Conservation (phyloP, 2,888 invertebrate genomes). For the Diarsia dahlii region DNA sequence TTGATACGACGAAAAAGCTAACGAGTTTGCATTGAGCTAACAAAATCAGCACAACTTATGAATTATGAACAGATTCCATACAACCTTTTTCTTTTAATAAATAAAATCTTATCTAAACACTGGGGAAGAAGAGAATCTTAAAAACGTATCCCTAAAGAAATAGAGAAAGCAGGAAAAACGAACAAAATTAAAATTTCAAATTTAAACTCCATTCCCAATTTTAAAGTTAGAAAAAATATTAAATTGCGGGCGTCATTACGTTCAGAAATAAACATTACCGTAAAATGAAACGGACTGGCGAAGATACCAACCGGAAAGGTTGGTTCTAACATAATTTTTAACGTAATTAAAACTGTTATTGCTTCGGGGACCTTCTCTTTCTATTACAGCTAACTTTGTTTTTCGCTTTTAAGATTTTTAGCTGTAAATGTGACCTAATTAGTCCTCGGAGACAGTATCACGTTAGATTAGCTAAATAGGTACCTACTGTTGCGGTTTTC, state of each 20-base stretch:
- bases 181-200: slow-evolving; percentile 26
- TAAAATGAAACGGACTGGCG: slow-evolving; percentile 78
- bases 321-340: slow-evolving; percentile 77
- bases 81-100: slow-evolving; percentile 41
- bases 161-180: background rate
- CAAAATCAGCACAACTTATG: slow-evolving; percentile 29
- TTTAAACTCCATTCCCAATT: slow-evolving; percentile 56
- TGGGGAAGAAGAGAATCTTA: slow-evolving; percentile 4
- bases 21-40: slow-evolving; percentile 3
- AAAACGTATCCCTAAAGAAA: slow-evolving; percentile 21
- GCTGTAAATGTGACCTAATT: slow-evolving; percentile 51
- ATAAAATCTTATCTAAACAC: slow-evolving; percentile 39
- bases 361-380: slow-evolving; percentile 73
- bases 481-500: slow-evolving; percentile 8
- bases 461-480: slow-evolving; percentile 51
- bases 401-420: slow-evolving; percentile 50
- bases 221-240: slow-evolving; percentile 52
- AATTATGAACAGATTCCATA: slow-evolving; percentile 30
- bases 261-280: slow-evolving; percentile 78
- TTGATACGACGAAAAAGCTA: background rate
- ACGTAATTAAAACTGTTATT: slow-evolving; percentile 85
- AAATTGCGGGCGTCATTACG: slow-evolving; percentile 57
- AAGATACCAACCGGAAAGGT: slow-evolving; percentile 74
- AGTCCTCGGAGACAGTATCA: slow-evolving; percentile 42
- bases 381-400: slow-evolving; percentile 66